A percentile compares a stretch with the other conserved stretches of the same genome.
phyloP scores from a whole-genome alignment of 2,797 vertebrate species.

The Champsocephalus esox region DNA sequence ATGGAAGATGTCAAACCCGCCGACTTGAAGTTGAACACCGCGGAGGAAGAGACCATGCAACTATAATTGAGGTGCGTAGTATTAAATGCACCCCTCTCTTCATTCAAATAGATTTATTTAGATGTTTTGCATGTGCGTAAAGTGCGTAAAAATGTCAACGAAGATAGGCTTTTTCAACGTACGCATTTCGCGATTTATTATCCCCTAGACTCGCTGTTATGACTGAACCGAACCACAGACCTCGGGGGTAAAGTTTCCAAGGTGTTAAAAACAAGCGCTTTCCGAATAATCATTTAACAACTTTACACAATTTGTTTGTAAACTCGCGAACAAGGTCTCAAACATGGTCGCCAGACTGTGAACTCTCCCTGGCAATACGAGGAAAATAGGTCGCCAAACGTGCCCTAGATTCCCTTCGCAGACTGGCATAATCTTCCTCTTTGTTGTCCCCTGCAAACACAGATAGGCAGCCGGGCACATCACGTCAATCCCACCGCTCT shows the following conservation, averaged over 20 bases:
- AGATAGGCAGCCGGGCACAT: slow-evolving; percentile 53
- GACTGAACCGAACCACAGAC: slow-evolving; percentile 39
- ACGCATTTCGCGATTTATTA: slow-evolving; percentile 5
- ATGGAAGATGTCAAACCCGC: slow-evolving; percentile 46
- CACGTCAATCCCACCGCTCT: slow-evolving; percentile 14
- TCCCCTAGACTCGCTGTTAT: slow-evolving; percentile 44
- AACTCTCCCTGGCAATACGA: slow-evolving; percentile 31
- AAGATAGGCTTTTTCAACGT: background rate
- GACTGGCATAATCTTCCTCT: slow-evolving; percentile 68
- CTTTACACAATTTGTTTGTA: slow-evolving; percentile 6
- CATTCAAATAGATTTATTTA: background rate
- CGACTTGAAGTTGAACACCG: slow-evolving; percentile 44
- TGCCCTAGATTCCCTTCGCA: slow-evolving; percentile 72
- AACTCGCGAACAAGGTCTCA: slow-evolving; percentile 27
- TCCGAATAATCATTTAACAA: slow-evolving; percentile 16
- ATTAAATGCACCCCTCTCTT: slow-evolving; percentile 9
- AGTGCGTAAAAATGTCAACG: slow-evolving; percentile 28
- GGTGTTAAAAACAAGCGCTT: slow-evolving; percentile 25
- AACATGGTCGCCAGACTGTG: slow-evolving; percentile 35
- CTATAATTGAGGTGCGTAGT: slow-evolving; percentile 74
- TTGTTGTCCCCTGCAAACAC: slow-evolving; percentile 69
- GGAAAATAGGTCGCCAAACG: slow-evolving; percentile 64
- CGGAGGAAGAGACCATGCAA: slow-evolving; percentile 49
- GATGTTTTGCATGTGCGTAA: slow-evolving; percentile 9
- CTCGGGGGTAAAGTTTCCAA: slow-evolving; percentile 43